Percentiles rank a stretch among this genome's conserved stretches.
Evolutionary conservation across 2,113 vertebrate species (phyloP).

Genomic region (Orycteropus afer): DNA sequence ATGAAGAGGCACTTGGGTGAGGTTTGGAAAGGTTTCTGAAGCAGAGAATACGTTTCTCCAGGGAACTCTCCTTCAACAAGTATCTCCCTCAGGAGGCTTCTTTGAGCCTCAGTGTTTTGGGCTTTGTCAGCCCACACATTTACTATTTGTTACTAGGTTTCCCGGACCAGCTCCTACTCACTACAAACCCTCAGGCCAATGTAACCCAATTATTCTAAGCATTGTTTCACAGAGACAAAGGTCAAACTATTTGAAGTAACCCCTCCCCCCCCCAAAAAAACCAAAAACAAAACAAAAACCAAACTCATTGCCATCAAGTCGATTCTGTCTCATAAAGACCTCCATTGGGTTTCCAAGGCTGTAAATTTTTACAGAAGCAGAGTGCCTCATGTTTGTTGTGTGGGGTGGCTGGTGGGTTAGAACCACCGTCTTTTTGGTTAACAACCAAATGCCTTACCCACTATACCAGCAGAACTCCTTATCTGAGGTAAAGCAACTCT

Average conservation of each 20-base stretch:
- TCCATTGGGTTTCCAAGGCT: no score
- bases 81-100: not conserved
- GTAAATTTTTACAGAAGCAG: no score
- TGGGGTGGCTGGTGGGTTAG: no score
- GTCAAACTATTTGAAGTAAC: not conserved
- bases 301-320: no score
- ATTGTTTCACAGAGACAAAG: not conserved
- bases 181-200: not conserved
- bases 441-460: no score
- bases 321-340: no score
- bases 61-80: not conserved
- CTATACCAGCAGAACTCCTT: no score
- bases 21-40: not conserved
- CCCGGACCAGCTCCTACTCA: not conserved
- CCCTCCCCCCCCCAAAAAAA: no score
- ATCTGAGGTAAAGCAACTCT: not conserved
- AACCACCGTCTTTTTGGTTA: no score
- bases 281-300: no score
- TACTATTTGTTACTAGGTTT: not conserved
- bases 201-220: not conserved
- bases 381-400: no score
- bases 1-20: not conserved
- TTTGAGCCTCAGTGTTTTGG: not conserved
- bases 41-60: not conserved
- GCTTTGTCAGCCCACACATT: not conserved